These are phyloP conservation scores for Eudyptes chrysolophus DNA, from an alignment of 2,113 vertebrate genomes.

Conservation along the genomic window DNA sequence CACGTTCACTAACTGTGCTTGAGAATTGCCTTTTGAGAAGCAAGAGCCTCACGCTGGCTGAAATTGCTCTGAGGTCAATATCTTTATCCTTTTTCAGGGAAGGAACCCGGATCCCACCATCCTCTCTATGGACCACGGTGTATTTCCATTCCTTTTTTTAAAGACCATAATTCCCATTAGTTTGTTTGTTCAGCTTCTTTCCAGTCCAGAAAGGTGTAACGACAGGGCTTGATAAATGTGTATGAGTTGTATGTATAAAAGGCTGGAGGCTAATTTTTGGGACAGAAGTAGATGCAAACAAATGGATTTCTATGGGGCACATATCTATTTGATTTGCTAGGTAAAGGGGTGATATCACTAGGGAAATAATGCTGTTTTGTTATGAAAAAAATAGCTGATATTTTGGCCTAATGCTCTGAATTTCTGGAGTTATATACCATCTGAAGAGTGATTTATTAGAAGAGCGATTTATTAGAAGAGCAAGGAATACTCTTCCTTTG, in stretches of 20 bases:
- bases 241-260: not conserved
- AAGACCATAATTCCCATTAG: not conserved
- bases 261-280: not conserved
- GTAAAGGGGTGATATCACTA: not conserved
- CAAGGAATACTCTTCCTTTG: not conserved
- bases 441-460: not conserved
- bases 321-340: not conserved
- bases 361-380: not conserved
- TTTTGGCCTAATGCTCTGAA: not conserved
- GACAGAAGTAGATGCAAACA: not conserved
- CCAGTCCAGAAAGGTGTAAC: not conserved
- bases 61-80: conserved; percentile 5
- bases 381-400: not conserved
- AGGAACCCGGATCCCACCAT: not conserved
- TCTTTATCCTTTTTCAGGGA: not conserved
- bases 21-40: conserved; percentile 23
- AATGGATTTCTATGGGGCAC: not conserved
- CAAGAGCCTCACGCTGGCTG: not conserved
- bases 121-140: rapidly evolving
- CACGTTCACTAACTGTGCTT: not conserved
- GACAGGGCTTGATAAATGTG: not conserved
- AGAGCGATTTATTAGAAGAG: not conserved
- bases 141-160: not conserved
- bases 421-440: not conserved
- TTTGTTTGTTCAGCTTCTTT: not conserved